Conservation (phyloP, 2,888 invertebrate genomes). For the Aphelenchoides bicaudatus region DNA sequence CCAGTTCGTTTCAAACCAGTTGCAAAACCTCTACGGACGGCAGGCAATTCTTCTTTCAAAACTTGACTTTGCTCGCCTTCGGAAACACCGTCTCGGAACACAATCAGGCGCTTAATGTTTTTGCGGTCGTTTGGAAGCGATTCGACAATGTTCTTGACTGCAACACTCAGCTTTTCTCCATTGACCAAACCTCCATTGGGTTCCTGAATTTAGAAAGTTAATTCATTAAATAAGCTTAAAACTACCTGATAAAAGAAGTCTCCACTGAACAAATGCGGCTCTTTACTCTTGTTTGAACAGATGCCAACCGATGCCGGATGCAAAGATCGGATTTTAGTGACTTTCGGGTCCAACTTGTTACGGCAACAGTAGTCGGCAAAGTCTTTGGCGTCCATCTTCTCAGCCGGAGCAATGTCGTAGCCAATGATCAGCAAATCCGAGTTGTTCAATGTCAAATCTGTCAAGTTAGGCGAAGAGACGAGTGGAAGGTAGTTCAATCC, state of each 20-base stretch:
- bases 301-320: conserved; percentile 39
- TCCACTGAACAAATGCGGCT: conserved; percentile 34
- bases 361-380: conserved; percentile 20
- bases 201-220: conserved; percentile 22
- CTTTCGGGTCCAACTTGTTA: neutral
- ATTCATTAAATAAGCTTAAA: neutral
- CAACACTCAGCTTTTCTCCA: conserved; percentile 3
- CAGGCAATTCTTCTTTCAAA: conserved; percentile 25
- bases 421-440: conserved; percentile 32
- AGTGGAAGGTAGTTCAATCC: conserved; percentile 29
- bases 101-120: conserved; percentile 22
- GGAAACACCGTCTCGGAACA: conserved; percentile 35
- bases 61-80: conserved; percentile 32
- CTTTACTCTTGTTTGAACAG: conserved; percentile 25
- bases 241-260: conserved; percentile 35
- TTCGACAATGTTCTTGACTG: conserved; percentile 21
- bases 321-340: conserved; percentile 11
- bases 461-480: conserved; percentile 18
- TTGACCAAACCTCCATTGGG: conserved; percentile 28
- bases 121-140: conserved; percentile 14
- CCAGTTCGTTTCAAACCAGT: conserved; percentile 1
- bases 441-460: neutral
- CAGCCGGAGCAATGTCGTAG: conserved; percentile 31
- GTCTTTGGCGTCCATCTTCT: conserved; percentile 13
- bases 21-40: conserved; percentile 20